Evolutionary conservation across 2,888 invertebrate genomes (phyloP).

Genomic region (Eristalis arbustorum): DNA sequence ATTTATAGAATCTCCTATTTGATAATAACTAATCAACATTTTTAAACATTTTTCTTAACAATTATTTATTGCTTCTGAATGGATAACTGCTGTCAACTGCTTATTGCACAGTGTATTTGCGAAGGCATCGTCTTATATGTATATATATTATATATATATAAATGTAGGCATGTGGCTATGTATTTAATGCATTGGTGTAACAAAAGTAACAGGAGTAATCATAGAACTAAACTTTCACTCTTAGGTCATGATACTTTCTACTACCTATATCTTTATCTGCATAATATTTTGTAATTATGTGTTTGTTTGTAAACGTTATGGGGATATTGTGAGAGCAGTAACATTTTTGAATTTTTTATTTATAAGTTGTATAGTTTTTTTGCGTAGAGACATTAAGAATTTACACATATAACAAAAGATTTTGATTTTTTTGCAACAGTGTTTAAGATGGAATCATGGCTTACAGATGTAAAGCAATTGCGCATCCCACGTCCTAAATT

Average conservation of each 20-base stretch:
- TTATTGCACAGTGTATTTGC: conserved; percentile 23
- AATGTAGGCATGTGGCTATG: too few species aligned
- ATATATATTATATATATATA: not conserved
- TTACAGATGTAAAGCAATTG: conserved; percentile 90
- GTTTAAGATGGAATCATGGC: conserved; percentile 89
- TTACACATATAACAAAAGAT: not conserved
- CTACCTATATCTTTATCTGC: not conserved
- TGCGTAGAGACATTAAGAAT: not conserved
- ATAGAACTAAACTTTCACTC: conserved; percentile 56
- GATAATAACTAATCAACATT: too few species aligned
- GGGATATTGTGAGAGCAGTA: not conserved
- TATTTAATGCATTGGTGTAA: not conserved
- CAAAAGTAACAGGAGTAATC: conserved; percentile 14
- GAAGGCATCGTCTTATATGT: conserved; percentile 37
- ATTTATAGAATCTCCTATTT: too few species aligned
- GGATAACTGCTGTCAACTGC: not conserved
- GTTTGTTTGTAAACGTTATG: not conserved
- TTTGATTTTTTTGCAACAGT: not conserved
- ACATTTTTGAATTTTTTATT: not conserved
- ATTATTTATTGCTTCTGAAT: too few species aligned
- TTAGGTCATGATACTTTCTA: conserved; percentile 56
- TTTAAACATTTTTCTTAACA: too few species aligned
- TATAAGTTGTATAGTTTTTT: not conserved
- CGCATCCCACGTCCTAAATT: conserved; percentile 93
- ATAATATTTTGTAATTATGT: not conserved